Evolutionary conservation across 2,797 vertebrate species (phyloP), one percentile per base, ranked within the genome.

Genomic region (Siniperca undulata): DNA sequence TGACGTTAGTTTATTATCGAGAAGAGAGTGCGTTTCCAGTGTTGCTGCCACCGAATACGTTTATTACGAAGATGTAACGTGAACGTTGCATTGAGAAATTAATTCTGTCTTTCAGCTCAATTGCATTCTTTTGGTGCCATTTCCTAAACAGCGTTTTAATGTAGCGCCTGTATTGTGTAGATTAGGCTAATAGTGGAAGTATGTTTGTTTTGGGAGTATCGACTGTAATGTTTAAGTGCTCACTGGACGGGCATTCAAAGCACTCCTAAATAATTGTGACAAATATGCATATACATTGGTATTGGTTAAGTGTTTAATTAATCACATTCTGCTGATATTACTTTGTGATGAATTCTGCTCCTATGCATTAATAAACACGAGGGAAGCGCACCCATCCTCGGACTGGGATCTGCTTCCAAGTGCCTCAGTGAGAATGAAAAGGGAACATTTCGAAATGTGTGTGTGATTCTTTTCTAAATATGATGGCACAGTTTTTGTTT

Each of bases 21-120:
- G 27, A 3, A 27, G 55, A 64, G 16, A 64, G 72, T 74, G 66
- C 14, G 38, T 79, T 65, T 84, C 19, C 34, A 64, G 27, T 68
- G 68, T 88, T 82, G 30, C 34, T 74, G 40, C 64, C 64, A 55
- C 22, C 59, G 6, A 46, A 38, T 59, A 52, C 60, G 69, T 65
- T 88, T 68, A 74, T 74, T 40, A 76, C 59, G 30, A 48, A 76
- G 66, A 77, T 83, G 44, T 42, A 61, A 67, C 62, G 48, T 66
- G 42, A 52, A 80, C 62, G 20, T 66, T 65, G 11, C 5, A 58
- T 16, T 0, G 9, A 73, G 10, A 69, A 34, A 75, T 53, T 34
- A 0, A 68, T 61, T 61, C 48, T 36, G 70, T 24, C 14, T 36
- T 68, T 70, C 11, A 70, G 48, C 53, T 78, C 34, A n/a, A 3